Evolutionary conservation across 2,113 vertebrate species (phyloP).

Genomic region (Pan paniscus): DNA sequence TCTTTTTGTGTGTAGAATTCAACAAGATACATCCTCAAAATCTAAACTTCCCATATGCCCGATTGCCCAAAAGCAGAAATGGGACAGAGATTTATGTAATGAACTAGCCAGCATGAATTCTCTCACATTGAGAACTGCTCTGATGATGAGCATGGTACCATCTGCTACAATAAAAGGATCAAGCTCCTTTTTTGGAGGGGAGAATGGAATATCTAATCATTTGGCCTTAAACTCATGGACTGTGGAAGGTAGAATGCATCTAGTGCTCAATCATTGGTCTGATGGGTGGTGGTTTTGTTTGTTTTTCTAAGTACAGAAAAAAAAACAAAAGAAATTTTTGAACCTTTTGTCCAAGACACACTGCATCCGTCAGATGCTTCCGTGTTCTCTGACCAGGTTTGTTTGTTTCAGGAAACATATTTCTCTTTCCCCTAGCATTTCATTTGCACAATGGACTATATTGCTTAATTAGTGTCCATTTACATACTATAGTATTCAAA

Average conservation of each 20-base stretch:
- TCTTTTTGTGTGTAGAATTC: slow-evolving; percentile 39
- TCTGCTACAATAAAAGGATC: neutral
- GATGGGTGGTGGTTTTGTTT: neutral
- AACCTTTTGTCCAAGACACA: neutral
- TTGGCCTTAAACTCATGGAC: neutral
- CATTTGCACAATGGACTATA: neutral
- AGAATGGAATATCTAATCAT: neutral
- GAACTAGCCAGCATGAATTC: neutral
- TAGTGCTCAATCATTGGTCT: neutral
- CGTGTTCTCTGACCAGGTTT: neutral
- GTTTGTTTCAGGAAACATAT: neutral
- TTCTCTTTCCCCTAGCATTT: neutral
- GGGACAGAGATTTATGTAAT: neutral
- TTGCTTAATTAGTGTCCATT: neutral
- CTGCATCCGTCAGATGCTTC: neutral
- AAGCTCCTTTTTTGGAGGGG: neutral
- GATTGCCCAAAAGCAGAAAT: slow-evolving; percentile 16
- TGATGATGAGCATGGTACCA: neutral
- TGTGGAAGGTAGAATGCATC: neutral
- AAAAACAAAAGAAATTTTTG: neutral
- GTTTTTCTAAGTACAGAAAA: neutral
- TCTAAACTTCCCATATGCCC: slow-evolving; percentile 6
- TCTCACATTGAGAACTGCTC: neutral
- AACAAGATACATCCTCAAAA: slow-evolving; percentile 53
- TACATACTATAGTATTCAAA: neutral